Evolutionary conservation across 2,888 invertebrate species (phyloP).

Genomic region (Drosophila lutescens): DNA sequence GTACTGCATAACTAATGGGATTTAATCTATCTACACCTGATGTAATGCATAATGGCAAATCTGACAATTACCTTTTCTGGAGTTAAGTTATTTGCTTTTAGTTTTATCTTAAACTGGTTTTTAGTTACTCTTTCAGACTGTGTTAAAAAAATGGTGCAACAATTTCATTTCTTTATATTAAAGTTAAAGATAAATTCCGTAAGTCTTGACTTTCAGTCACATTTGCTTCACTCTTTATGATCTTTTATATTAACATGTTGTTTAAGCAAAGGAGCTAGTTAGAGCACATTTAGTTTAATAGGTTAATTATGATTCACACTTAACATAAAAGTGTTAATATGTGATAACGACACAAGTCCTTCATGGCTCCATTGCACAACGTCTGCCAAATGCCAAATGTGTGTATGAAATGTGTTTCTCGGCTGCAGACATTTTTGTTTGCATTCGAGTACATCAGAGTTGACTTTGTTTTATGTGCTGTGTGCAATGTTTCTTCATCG

Average conservation of each 20-base stretch:
- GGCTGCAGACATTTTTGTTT: slow-evolving; percentile 19
- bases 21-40: not conserved
- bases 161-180: not conserved
- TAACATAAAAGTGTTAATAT: not conserved
- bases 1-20: not conserved
- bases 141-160: too few species aligned
- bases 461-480: slow-evolving; percentile 15
- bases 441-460: slow-evolving; percentile 9
- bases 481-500: slow-evolving; percentile 24
- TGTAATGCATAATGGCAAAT: not conserved
- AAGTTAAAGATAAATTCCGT: not conserved
- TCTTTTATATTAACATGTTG: not conserved
- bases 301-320: not conserved
- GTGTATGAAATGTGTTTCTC: slow-evolving; percentile 16
- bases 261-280: not conserved
- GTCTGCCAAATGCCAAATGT: slow-evolving; percentile 7
- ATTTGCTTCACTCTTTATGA: not conserved
- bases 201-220: not conserved
- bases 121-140: not conserved
- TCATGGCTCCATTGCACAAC: slow-evolving; percentile 8
- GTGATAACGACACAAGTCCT: slow-evolving; percentile 10
- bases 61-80: not conserved
- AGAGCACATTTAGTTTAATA: not conserved
- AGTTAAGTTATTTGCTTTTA: not conserved
- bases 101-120: not conserved